Evolutionary conservation across 2,888 invertebrate genomes (phyloP).

Genomic region (Leucoptera coffeella): DNA sequence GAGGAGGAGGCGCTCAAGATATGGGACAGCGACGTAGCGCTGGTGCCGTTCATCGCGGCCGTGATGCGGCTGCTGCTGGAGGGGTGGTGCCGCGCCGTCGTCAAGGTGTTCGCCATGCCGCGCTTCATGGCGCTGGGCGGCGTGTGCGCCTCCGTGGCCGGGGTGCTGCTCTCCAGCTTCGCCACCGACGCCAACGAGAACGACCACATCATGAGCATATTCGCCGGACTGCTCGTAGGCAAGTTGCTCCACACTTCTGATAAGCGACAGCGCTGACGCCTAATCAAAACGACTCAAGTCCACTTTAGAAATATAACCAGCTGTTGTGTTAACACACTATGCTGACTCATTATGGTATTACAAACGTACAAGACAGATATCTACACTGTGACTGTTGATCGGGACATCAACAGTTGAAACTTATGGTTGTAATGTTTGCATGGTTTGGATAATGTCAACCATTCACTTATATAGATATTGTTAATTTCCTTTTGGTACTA

Average conservation of each 20-base stretch:
- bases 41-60: slow-evolving; percentile 55
- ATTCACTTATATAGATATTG: too few species aligned
- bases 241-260: slow-evolving; percentile 11
- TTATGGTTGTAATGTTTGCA: too few species aligned
- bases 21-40: slow-evolving; percentile 54
- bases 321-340: too few species aligned
- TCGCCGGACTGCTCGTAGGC: slow-evolving; percentile 49
- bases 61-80: slow-evolving; percentile 53
- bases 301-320: too few species aligned
- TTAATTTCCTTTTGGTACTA: too few species aligned
- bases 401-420: too few species aligned
- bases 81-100: slow-evolving; percentile 53
- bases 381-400: too few species aligned
- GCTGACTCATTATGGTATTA: too few species aligned
- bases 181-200: slow-evolving; percentile 35
- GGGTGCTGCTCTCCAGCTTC: slow-evolving; percentile 45
- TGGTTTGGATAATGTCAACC: too few species aligned
- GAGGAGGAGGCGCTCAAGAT: slow-evolving; percentile 27
- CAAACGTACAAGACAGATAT: too few species aligned
- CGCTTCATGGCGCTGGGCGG: slow-evolving; percentile 51
- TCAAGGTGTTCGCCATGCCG: slow-evolving; percentile 53
- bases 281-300: too few species aligned
- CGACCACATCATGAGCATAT: slow-evolving; percentile 38
- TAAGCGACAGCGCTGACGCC: too few species aligned
- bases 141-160: slow-evolving; percentile 52